Percentiles rank a stretch among this genome's conserved stretches.
phyloP scores from a whole-genome alignment of 2,113 vertebrate genomes.

The Thunnus thynnus region DNA sequence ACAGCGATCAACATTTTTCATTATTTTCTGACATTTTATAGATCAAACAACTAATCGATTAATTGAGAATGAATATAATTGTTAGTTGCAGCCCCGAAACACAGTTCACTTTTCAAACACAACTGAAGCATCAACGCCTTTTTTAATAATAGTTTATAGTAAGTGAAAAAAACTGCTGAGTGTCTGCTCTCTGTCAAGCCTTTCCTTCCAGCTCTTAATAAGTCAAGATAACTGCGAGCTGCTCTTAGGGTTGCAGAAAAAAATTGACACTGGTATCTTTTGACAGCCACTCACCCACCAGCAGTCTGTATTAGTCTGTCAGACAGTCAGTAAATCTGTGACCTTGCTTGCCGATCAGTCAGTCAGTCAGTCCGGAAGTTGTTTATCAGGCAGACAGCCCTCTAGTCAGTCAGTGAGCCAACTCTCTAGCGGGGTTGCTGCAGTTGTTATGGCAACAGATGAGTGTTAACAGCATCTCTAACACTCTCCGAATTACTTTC shows the following conservation, averaged over 20 bases:
- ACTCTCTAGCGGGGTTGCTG: constrained; percentile 25
- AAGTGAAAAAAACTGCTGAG: not conserved
- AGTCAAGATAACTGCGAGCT: not conserved
- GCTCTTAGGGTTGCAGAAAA: not conserved
- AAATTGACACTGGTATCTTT: not conserved
- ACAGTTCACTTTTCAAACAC: not conserved
- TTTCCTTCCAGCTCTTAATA: not conserved
- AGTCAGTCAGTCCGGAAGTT: constrained; percentile 8
- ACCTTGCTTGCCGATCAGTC: not conserved
- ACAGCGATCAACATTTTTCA: too few relatives aligned
- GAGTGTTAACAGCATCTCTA: constrained; percentile 53
- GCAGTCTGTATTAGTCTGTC: not conserved
- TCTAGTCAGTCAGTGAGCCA: constrained; percentile 33
- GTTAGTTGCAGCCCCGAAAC: too few relatives aligned
- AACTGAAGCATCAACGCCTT: not conserved
- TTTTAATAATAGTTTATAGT: not conserved
- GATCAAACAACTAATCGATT: too few relatives aligned
- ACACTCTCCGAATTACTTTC: constrained; percentile 44
- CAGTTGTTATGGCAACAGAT: constrained; percentile 75
- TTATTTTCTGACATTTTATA: too few relatives aligned
- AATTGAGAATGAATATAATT: too few relatives aligned
- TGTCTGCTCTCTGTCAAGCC: not conserved
- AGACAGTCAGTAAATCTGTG: constrained; percentile 7
- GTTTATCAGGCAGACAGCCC: constrained; percentile 9
- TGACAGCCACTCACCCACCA: not conserved